Evolutionary conservation across 2,113 vertebrate species (phyloP).

Genomic region (Paramisgurnus dabryanus): DNA sequence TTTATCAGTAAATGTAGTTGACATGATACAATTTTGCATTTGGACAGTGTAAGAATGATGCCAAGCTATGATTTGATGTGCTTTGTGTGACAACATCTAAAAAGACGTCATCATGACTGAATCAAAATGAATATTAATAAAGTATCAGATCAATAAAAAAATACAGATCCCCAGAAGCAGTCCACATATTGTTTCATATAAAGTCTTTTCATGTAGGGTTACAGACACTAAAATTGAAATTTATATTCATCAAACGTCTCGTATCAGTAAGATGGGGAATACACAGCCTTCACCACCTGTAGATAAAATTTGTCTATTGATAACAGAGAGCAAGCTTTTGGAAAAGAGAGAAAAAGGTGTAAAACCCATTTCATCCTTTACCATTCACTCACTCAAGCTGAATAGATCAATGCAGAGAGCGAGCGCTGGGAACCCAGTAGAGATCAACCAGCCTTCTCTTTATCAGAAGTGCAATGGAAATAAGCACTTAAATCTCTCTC

Average conservation of each 20-base stretch:
- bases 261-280: background rate
- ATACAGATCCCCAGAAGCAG: no score
- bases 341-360: background rate
- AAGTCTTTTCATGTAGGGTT: no score
- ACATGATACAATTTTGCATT: background rate
- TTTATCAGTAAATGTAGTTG: no score
- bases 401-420: conserved; percentile 48
- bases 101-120: no score
- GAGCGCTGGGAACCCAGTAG: conserved; percentile 35
- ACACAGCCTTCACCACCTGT: background rate
- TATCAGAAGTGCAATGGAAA: conserved; percentile 44
- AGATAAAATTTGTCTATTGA: conserved; percentile 5
- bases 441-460: conserved; percentile 31
- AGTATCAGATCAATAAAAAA: no score
- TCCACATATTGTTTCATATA: no score
- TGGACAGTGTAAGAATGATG: background rate
- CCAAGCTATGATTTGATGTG: background rate
- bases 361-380: background rate
- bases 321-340: background rate
- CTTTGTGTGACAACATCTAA: no score
- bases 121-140: no score
- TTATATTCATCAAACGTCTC: background rate
- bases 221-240: background rate
- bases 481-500: conserved; percentile 42
- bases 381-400: conserved; percentile 18